These are phyloP conservation scores for Diadumene lineata DNA, from an alignment of 92 coral and sea anemone genomes.

Conservation along the genomic window DNA sequence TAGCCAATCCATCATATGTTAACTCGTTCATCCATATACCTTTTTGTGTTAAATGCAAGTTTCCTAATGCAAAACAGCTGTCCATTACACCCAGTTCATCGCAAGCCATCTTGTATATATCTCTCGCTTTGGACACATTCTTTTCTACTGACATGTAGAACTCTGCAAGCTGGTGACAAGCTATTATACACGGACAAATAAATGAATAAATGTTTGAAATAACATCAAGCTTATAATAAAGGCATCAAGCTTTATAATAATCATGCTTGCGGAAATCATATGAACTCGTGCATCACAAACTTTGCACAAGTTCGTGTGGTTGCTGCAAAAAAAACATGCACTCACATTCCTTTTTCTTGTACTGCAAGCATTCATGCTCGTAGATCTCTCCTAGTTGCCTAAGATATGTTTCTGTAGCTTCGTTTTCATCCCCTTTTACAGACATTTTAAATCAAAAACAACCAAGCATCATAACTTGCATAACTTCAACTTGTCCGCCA, in stretches of 20 bases:
- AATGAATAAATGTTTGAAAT: not conserved
- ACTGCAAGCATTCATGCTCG: constrained; percentile 83
- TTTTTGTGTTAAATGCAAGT: constrained; percentile 80
- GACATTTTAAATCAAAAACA: constrained; percentile 12
- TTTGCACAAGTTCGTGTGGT: too few relatives aligned
- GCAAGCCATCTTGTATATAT: constrained; percentile 75
- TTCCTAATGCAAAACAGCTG: constrained; percentile 93
- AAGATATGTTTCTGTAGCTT: constrained; percentile 19
- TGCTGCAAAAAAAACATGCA: not conserved
- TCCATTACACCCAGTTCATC: constrained; percentile 81
- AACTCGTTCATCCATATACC: constrained; percentile 35
- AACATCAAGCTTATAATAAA: too few relatives aligned
- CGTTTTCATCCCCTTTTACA: constrained; percentile 18
- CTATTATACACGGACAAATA: constrained; percentile 20
- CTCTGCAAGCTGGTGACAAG: constrained; percentile 93
- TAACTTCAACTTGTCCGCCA: constrained; percentile 21
- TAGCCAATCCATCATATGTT: too few relatives aligned
- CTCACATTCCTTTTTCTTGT: constrained; percentile 91
- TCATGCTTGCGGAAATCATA: too few relatives aligned
- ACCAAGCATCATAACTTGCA: not conserved
- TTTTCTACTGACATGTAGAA: constrained; percentile 92
- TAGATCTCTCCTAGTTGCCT: constrained; percentile 79
- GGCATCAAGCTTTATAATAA: too few relatives aligned
- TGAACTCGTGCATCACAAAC: too few relatives aligned
- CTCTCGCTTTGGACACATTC: constrained; percentile 74